Conservation (phyloP, 2,797 vertebrate species). For the Anguilla marmorata region DNA sequence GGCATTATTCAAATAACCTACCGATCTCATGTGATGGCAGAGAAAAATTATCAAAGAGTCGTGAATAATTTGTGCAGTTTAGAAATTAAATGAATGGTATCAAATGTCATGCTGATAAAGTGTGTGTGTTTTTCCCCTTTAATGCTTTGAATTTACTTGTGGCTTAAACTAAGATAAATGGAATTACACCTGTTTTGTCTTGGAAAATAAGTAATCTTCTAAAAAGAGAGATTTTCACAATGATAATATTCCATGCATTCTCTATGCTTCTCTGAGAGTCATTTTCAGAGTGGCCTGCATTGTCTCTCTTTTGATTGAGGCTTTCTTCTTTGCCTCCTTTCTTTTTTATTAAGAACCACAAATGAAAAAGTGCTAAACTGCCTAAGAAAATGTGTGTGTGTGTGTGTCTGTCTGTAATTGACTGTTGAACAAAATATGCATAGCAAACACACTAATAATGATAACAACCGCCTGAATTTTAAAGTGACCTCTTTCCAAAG, state of each 20-base stretch:
- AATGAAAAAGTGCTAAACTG: not conserved
- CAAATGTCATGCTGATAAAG: constrained; percentile 2
- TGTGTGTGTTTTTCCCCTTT: not conserved
- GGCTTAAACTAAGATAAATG: not conserved
- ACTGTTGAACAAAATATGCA: not conserved
- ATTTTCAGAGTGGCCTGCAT: not conserved
- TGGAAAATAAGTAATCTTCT: not conserved
- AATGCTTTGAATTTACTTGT: constrained; percentile 21
- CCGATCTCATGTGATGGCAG: not conserved
- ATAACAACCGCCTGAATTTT: not conserved
- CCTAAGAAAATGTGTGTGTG: not conserved
- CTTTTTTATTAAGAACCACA: not conserved
- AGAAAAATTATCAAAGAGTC: not conserved
- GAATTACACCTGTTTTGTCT: not conserved
- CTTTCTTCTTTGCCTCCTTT: not conserved
- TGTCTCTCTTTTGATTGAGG: not conserved
- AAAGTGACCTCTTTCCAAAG: not conserved
- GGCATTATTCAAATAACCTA: not conserved
- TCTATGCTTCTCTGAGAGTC: not conserved
- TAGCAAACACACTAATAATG: not conserved
- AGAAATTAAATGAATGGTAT: not conserved
- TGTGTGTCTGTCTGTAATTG: not conserved
- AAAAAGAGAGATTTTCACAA: not conserved
- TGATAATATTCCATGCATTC: not conserved
- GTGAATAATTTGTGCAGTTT: constrained; percentile 16